Conservation (phyloP, 2,113 vertebrate genomes). For the Papio anubis region DNA sequence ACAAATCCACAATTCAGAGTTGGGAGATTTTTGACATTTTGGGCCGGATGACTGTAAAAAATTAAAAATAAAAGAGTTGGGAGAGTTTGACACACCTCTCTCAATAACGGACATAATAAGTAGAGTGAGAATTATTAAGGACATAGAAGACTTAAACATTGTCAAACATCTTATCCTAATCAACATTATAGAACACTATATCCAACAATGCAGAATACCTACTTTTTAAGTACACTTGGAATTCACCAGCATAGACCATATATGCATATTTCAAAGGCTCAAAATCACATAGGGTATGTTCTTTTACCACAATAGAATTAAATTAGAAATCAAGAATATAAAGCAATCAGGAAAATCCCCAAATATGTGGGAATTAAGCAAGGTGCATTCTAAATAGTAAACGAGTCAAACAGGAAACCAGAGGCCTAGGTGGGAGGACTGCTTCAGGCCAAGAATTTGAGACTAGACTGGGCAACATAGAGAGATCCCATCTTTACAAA, state of each 20-base stretch:
- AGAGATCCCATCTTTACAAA: background rate
- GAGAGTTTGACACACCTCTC: background rate
- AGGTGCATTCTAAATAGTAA: background rate
- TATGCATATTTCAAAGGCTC: background rate
- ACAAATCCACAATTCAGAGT: background rate
- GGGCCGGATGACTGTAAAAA: background rate
- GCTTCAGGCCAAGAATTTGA: background rate
- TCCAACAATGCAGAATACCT: rapidly evolving
- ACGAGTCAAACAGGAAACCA: background rate
- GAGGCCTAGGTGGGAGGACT: background rate
- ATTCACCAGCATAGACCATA: background rate
- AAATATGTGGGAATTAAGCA: background rate
- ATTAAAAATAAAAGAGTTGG: background rate
- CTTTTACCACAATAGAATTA: background rate
- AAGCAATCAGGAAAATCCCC: background rate
- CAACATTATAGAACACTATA: too few relatives aligned
- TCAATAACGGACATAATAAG: background rate
- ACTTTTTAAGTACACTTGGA: background rate
- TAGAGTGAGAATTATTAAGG: background rate
- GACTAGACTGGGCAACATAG: background rate
- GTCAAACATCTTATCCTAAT: too few relatives aligned
- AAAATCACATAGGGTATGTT: background rate
- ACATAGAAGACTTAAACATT: background rate
- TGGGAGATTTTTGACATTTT: background rate
- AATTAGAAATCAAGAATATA: background rate